Evolutionary conservation across 2,888 invertebrate species (phyloP), one percentile per base, ranked within the genome.

Genomic region (Heliconius aoede): DNA sequence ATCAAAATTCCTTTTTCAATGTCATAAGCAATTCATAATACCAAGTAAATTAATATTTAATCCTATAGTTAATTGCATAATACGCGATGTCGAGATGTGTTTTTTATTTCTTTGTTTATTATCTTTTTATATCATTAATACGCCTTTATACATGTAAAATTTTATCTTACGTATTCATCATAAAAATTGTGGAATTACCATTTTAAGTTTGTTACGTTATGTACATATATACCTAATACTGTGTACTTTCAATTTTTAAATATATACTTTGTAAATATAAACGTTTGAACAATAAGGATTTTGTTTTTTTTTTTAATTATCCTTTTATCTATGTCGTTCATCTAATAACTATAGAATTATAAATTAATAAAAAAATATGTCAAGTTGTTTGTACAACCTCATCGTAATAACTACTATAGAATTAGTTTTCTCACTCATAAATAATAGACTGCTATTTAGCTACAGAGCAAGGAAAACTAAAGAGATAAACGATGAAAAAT

Each of bases 251-350:
- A 51, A 40, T 65, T 65, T 40, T 61, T 51, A 51, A 61, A 60
- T 74, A 74, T 69, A 61, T 74, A 62, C 26, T 62, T 74, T 74
- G 69, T 74, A 69, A 74, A 74, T 74, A 74, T 62, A 74, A 69
- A 51, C 51, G 62, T 30, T 55, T 69, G 51, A 62, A 69, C n/a
- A 36, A 28, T 74, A 61, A 24, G 4, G 32, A 26, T 8, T 8
- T 58, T 55, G 61, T 69, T 69, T 74, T 21, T 69, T 69, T 74
- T 21, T 28, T 69, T 24, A 32, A 21, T 21, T 7, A 7, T 7
- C 5, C 68, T 46, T 5, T 13, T 58, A 24, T 13, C 5, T 13
- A n/a, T n/a, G 24, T 58, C 9, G 1, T 24, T 3, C n/a, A 0
- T 55, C 51, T 55, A n/a, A 55, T 55, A 55, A 9, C 15, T 21